Evolutionary conservation across 2,113 vertebrate genomes (phyloP), one percentile per base, ranked within the genome.

Genomic region (Oxygymnocypris stewartii): DNA sequence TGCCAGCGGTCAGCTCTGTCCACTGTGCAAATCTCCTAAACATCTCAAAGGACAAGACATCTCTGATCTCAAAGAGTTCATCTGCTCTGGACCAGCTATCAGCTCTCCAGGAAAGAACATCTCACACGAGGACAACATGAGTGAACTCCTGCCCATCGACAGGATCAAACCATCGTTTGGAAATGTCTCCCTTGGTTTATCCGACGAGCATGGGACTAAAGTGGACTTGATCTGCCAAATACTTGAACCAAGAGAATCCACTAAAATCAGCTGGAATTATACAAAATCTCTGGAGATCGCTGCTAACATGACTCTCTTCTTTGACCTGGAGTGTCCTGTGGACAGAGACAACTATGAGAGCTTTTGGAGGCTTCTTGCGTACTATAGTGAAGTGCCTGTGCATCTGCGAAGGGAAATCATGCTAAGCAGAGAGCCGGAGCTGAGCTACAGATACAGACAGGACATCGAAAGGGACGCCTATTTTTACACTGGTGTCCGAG

Each of bases 291-390:
- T 90, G 11, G 93, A 94, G 82, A 90, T 96, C 1, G 91, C 91
- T 3, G 13, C 96, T 51, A 94, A 95, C 20, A 91, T 96, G 0
- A 95, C 95, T 1, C 44, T 98, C 10, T 92, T 92, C 3, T 82
- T 97, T 63, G 93, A 96, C 78, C 88, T 98, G 6, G 94, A 96
- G 47, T 99, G 98, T 80, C 93, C 95, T 0, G 93, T 97, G 91
- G 95, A 95, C 0, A 91, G 94, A 74, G 92, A 93, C 7, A 94
- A 92, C 84, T 97, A 98, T 37, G 96, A 97, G 84, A 96, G 94
- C 20, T 88, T 99, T 0, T 99, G 98, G 98, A 96, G 96, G 28
- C 95, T 99, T 40, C 94, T 98, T 49, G 98, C 97, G 12, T 98
- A 98, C 84, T 99, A 99, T 84, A 98, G 97, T 49, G 97, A 99